phyloP scores from a whole-genome alignment of 2,113 vertebrate genomes.

The Microcebus griseorufus region DNA sequence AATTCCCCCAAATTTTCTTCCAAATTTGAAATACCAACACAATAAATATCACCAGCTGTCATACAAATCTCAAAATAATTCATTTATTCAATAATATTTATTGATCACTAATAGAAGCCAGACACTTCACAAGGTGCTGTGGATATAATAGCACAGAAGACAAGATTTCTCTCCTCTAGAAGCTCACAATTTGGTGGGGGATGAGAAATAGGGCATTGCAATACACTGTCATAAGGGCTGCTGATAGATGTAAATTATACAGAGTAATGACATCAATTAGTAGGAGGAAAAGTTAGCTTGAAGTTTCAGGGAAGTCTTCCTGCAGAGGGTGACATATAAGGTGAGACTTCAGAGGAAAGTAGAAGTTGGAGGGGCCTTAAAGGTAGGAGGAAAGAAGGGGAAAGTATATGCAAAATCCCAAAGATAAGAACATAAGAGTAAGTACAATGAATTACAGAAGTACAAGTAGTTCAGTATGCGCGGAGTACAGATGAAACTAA shows the following conservation, averaged over 20 bases:
- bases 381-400: background rate
- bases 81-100: background rate
- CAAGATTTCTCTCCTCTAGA: background rate
- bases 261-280: background rate
- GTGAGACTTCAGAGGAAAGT: background rate
- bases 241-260: background rate
- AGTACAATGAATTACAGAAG: background rate
- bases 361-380: background rate
- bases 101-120: background rate
- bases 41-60: background rate
- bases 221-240: background rate
- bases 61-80: background rate
- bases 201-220: background rate
- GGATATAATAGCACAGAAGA: background rate
- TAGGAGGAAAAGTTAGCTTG: background rate
- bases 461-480: background rate
- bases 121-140: background rate
- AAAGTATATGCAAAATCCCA: background rate
- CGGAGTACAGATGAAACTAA: background rate
- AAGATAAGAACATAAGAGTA: background rate
- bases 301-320: background rate
- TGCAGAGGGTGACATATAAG: background rate
- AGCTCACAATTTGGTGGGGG: background rate
- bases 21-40: background rate
- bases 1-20: background rate